Evolutionary conservation across 1,140 invertebrate species (phyloP), one percentile per base, ranked within the genome.

Genomic region (Drosophila elegans): DNA sequence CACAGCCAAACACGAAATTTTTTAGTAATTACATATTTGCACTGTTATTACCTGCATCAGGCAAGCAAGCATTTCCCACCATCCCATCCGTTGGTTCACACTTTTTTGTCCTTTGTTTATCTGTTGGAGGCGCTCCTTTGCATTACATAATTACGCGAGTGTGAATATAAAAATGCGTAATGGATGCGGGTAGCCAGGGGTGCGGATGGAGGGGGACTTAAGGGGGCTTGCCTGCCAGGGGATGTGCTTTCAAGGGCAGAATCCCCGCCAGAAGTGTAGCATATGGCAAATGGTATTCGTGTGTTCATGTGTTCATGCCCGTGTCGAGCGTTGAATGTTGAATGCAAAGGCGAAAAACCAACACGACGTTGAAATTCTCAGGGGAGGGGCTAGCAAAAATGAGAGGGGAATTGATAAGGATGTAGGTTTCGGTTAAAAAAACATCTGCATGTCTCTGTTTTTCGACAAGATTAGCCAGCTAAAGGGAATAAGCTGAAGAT

Each of bases 81-180:
- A 0, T 11, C 38, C 38, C 12, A 10, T 39, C 38, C 25, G 29
- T 29, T 3, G 61, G n/a, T 36, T 21, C n/a, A 32, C 56, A 60
- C 49, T 62, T 72, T 55, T 62, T 72, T 29, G 27, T 48, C 61
- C 36, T 44, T 46, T 74, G 53, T 74, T 41, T 74, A 62, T 62
- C 42, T 74, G 54, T 38, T 29, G 45, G 38, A n/a, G 42, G n/a
- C 44, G 32, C 21, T n/a, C 41, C 34, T 25, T 25, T 56, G 72
- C 72, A 75, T 75, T 75, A 53, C 53, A 56, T 66, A 75, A 75
- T 75, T 67, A 75, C 53, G 73, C 72, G 71, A 71, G 69, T 71
- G 73, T 39, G 71, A 69, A 71, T 71, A 71, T 49, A 48, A 71
- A 71, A 75, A 72, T 75, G 60, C 60, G 73, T 75, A 75, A 66